phyloP scores from a whole-genome alignment of 2,113 vertebrate genomes.

The Dermatemys mawii region DNA sequence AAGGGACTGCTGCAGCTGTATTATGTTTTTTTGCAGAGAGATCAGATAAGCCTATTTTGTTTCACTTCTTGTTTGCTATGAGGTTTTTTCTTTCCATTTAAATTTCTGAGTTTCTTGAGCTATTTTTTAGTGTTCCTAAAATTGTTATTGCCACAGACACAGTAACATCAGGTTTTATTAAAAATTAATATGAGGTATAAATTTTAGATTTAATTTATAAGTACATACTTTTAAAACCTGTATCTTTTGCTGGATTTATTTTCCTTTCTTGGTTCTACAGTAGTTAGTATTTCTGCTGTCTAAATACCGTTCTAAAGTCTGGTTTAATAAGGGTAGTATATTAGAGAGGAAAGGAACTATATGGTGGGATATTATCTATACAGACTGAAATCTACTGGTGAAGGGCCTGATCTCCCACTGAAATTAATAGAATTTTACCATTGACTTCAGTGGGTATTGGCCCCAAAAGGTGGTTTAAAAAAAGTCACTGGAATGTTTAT shows the following conservation, averaged over 20 bases:
- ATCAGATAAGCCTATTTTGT: neutral
- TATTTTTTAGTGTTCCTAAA: neutral
- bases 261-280: neutral
- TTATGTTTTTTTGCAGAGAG: neutral
- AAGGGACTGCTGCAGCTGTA: neutral
- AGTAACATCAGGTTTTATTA: neutral
- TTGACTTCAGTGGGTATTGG: neutral
- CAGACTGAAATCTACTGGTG: neutral
- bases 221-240: neutral
- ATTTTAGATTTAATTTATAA: neutral
- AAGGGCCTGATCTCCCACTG: neutral
- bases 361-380: neutral
- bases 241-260: fast-evolving
- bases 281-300: neutral
- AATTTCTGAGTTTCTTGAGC: neutral
- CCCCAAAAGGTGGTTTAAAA: neutral
- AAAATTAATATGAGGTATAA: neutral
- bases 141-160: neutral
- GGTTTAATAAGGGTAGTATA: neutral
- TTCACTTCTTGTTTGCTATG: neutral
- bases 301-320: neutral
- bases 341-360: neutral
- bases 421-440: conserved; percentile 10
- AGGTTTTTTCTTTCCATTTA: neutral
- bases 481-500: neutral